Evolutionary conservation across 2,888 invertebrate genomes (phyloP).

Genomic region (Laspeyria flexula): DNA sequence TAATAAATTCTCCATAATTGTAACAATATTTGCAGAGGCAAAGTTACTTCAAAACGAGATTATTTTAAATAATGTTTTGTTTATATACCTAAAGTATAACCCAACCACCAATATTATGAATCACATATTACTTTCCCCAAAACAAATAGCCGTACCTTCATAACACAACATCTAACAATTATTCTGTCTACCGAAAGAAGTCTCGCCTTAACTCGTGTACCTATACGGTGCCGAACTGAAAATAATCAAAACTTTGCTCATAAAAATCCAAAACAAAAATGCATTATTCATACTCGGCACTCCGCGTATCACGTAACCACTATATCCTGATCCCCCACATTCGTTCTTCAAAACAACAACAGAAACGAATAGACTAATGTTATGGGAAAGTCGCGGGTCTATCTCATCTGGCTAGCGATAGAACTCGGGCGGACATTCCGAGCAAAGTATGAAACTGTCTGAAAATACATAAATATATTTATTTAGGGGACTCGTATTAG

Average conservation of each 20-base stretch:
- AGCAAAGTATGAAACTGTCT: conserved; percentile 81
- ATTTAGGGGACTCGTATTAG: conserved; percentile 69
- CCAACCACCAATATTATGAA: conserved; percentile 17
- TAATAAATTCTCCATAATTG: too few relatives aligned
- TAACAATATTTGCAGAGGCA: too few relatives aligned
- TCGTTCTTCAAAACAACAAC: conserved; percentile 49
- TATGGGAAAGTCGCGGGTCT: conserved; percentile 58
- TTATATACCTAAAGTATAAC: background rate
- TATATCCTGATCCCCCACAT: conserved; percentile 53
- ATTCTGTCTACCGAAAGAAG: conserved; percentile 66
- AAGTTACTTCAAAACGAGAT: too few relatives aligned
- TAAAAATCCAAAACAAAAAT: conserved; percentile 87
- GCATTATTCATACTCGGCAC: conserved; percentile 84
- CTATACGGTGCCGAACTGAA: conserved; percentile 81
- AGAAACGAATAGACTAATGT: conserved; percentile 47
- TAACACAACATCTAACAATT: conserved; percentile 62
- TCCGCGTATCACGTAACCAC: conserved; percentile 67
- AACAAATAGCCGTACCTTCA: conserved; percentile 56
- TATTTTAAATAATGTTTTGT: too few relatives aligned
- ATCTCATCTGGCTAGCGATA: conserved; percentile 60
- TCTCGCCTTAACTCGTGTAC: conserved; percentile 63
- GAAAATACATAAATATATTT: conserved; percentile 85
- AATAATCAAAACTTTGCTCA: conserved; percentile 86
- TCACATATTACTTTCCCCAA: conserved; percentile 64
- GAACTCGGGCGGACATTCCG: conserved; percentile 73